A percentile compares a stretch with the other conserved stretches of the same genome.
Conservation (phyloP, 2,888 invertebrate species). For the Cyclophora albipunctata region DNA sequence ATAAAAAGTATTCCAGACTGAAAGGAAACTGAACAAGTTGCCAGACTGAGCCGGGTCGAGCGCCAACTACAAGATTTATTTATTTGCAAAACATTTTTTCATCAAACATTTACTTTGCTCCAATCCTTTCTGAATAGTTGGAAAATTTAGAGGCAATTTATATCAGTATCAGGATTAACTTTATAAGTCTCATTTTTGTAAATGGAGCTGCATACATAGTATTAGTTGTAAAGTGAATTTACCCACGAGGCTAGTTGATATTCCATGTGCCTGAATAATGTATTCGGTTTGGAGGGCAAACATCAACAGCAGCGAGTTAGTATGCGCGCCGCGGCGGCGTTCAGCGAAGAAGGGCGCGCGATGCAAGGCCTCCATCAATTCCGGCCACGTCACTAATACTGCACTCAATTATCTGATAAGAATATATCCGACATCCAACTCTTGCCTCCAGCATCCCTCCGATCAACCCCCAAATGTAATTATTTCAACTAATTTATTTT, state of each 20-base stretch:
- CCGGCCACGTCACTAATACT: slow-evolving; percentile 39
- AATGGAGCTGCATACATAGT: no score
- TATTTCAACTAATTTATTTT: slow-evolving; percentile 38
- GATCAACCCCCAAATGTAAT: slow-evolving; percentile 41
- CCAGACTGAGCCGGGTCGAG: slow-evolving; percentile 17
- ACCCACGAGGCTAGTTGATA: no score
- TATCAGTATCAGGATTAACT: no score
- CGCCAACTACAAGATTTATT: slow-evolving; percentile 16
- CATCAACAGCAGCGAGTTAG: slow-evolving; percentile 10
- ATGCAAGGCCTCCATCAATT: slow-evolving; percentile 19
- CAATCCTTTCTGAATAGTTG: no score
- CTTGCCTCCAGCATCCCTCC: slow-evolving; percentile 32
- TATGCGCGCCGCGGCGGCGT: slow-evolving; percentile 24
- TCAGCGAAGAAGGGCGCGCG: slow-evolving; percentile 20
- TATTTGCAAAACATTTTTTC: slow-evolving; percentile 16
- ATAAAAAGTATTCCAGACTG: slow-evolving; percentile 11
- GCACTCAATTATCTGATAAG: slow-evolving; percentile 68
- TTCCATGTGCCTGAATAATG: no score
- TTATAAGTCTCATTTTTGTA: no score
- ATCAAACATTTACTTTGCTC: not conserved
- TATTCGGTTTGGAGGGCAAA: no score
- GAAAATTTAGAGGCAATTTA: no score
- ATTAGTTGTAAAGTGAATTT: no score
- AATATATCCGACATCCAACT: slow-evolving; percentile 17
- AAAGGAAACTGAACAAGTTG: slow-evolving; percentile 14